Conservation (phyloP, 35 echinoderm and acorn worm genomes). For the Ptychodera flava region DNA sequence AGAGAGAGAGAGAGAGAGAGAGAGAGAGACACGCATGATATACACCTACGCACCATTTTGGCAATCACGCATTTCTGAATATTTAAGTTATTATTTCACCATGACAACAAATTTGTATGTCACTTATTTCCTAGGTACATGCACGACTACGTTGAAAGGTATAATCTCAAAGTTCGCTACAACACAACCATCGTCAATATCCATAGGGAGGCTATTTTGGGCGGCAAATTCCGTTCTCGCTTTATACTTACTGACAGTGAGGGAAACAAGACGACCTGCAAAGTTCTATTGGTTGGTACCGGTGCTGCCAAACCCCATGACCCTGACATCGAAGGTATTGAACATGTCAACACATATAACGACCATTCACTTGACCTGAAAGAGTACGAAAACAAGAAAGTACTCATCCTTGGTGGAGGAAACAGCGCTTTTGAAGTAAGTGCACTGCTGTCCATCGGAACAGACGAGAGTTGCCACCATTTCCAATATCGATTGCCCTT, state of each 20-base stretch:
- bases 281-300: not conserved
- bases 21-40: too few relatives aligned
- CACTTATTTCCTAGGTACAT: not conserved
- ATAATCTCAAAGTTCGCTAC: not conserved
- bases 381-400: not conserved
- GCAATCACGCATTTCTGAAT: too few relatives aligned
- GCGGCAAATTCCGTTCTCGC: not conserved
- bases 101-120: too few relatives aligned
- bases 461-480: too few relatives aligned
- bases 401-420: not conserved
- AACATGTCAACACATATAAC: not conserved
- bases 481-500: too few relatives aligned
- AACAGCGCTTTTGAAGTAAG: not conserved
- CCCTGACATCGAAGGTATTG: not conserved
- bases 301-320: not conserved
- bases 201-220: not conserved
- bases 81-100: too few relatives aligned
- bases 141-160: not conserved
- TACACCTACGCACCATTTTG: too few relatives aligned
- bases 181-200: not conserved
- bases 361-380: not conserved
- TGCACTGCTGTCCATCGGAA: too few relatives aligned
- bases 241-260: not conserved
- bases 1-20: too few relatives aligned
- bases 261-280: not conserved